Base-by-base conservation (phyloP, 2,888 invertebrate genomes). In the Pantelozetes paolii region DNA sequence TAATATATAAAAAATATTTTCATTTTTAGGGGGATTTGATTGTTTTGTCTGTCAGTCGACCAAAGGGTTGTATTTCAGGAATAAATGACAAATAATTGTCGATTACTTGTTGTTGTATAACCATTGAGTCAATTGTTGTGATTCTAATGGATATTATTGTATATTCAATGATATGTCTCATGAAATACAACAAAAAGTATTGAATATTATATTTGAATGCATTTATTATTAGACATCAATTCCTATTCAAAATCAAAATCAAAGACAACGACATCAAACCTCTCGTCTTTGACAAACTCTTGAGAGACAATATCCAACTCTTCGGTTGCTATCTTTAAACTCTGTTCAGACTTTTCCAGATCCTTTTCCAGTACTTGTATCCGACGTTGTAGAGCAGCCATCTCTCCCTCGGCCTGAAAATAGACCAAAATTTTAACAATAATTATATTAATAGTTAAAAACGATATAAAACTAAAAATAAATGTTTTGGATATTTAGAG, bases 201-300 rank as follows among this genome's bases (percentile, higher is more conserved):
- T n/a, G n/a, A n/a, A n/a, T n/a, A n/a, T n/a, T n/a, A n/a, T n/a
- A n/a, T n/a, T n/a, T n/a, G n/a, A n/a, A n/a, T n/a, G n/a, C n/a
- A n/a, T n/a, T n/a, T n/a, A n/a, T n/a, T n/a, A n/a, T n/a, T n/a
- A n/a, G n/a, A n/a, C n/a, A n/a, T n/a, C n/a, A n/a, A n/a, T n/a
- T n/a, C n/a, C n/a, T n/a, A n/a, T n/a, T n/a, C n/a, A n/a, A n/a
- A 42, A 15, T 67, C 42, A 23, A 36, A 67, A 20, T 67, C 36
- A 40, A 67, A 67, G 28, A 67, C 18, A 2, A 67, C 23, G 67
- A 40, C 67, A 67, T 80, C 67, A 67, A 67, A 98, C 97, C 98
- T 95, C 90, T 97, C 98, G 84, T 96, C 97, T 87, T 99, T 99
- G 88, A 99, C 99, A 83, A 98, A 98, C 81, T 97, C 95, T 85